Conservation (phyloP, 2,113 vertebrate species). For the Cinclus cinclus region DNA sequence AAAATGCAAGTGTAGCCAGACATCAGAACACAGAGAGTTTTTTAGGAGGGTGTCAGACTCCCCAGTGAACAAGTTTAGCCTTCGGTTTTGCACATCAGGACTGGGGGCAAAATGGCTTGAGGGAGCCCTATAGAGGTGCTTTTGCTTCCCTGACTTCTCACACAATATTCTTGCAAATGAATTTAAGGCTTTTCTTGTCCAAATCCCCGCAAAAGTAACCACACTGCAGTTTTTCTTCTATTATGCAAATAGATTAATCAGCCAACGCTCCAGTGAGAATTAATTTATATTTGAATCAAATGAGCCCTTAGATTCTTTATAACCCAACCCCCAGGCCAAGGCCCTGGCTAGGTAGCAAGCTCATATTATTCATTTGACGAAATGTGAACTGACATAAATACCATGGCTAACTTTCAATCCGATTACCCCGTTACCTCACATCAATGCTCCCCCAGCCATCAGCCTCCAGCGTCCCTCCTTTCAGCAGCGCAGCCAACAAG, state of each 20-base stretch:
- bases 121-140: slow-evolving; percentile 55
- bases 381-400: slow-evolving; percentile 99
- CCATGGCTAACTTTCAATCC: slow-evolving; percentile 94
- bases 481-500: slow-evolving; percentile 86
- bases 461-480: slow-evolving; percentile 88
- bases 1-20: neutral
- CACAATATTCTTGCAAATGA: slow-evolving; percentile 76
- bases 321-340: slow-evolving; percentile 82
- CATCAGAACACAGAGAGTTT: neutral
- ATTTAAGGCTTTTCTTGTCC: slow-evolving; percentile 78
- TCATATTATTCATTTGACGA: slow-evolving; percentile 96
- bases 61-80: neutral
- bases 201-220: slow-evolving; percentile 75
- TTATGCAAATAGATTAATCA: slow-evolving; percentile 98
- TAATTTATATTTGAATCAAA: slow-evolving; percentile 97
- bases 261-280: slow-evolving; percentile 92
- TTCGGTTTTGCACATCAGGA: neutral
- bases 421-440: slow-evolving; percentile 93
- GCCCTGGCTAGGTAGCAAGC: slow-evolving; percentile 85
- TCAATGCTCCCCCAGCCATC: slow-evolving; percentile 92
- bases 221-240: slow-evolving; percentile 82
- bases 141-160: slow-evolving; percentile 76
- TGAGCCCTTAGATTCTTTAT: slow-evolving; percentile 82
- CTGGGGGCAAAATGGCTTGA: neutral
- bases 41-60: neutral